These are phyloP conservation scores for Lordiphosa clarofinis DNA, from an alignment of 1,140 invertebrate species.

Conservation along the genomic window DNA sequence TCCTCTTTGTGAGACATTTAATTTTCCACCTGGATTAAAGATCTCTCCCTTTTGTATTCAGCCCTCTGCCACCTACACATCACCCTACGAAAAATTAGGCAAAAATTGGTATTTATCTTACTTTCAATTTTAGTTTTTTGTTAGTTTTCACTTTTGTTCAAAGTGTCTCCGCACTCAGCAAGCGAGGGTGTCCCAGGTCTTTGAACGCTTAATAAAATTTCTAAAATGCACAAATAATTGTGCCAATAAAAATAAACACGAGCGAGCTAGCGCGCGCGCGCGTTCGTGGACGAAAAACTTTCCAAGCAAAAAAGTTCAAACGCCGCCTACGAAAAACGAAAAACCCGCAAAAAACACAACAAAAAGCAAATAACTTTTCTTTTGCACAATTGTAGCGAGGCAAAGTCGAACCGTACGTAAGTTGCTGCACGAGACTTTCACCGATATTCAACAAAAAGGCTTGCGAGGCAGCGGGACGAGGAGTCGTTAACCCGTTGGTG, in stretches of 20 bases:
- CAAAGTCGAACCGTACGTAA: conserved; percentile 16
- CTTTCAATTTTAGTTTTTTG: too few species aligned
- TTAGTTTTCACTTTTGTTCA: too few species aligned
- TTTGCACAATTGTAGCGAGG: conserved; percentile 75
- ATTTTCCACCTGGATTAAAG: too few species aligned
- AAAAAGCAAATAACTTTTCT: conserved; percentile 61
- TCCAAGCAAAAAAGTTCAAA: conserved; percentile 66
- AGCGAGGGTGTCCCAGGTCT: conserved; percentile 30
- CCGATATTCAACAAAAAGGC: conserved; percentile 53
- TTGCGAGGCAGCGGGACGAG: conserved; percentile 9
- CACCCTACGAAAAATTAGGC: too few species aligned
- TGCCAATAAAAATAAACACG: conserved; percentile 76
- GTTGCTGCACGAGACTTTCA: conserved; percentile 63
- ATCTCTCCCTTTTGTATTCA: too few species aligned
- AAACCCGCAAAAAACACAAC: conserved; percentile 23
- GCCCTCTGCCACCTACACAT: too few species aligned
- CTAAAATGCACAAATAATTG: conserved; percentile 78
- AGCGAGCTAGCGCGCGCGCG: conserved; percentile 5
- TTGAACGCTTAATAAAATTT: conserved; percentile 69
- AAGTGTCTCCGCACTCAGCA: too few species aligned
- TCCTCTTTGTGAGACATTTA: too few species aligned
- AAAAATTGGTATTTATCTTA: too few species aligned
- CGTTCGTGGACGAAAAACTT: conserved; percentile 41
- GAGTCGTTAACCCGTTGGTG: conserved; percentile 42
- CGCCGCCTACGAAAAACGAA: conserved; percentile 62